A percentile compares a stretch with the other conserved stretches of the same genome.
These are phyloP conservation scores for Parascotia fuliginaria DNA, from an alignment of 2,888 invertebrate genomes.

Conservation along the genomic window DNA sequence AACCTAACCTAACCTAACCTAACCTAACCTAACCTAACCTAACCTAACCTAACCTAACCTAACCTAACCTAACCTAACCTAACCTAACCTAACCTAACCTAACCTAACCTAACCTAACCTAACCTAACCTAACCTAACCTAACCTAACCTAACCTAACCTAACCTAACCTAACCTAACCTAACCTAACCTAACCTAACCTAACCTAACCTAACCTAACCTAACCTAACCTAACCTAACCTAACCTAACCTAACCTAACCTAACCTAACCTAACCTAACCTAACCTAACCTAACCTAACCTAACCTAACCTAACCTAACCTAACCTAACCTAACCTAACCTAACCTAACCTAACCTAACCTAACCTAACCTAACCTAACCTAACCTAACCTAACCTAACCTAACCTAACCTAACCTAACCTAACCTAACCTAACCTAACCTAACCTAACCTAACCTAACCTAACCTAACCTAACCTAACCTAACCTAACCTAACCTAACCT, in stretches of 20 bases:
- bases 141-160: constrained; percentile 31
- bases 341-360: constrained; percentile 23
- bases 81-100: constrained; percentile 31
- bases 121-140: constrained; percentile 26
- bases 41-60: constrained; percentile 30
- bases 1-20: constrained; percentile 30
- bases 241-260: constrained; percentile 7
- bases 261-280: constrained; percentile 6
- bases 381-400: constrained; percentile 27
- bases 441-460: constrained; percentile 21
- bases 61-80: constrained; percentile 31
- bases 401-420: constrained; percentile 29
- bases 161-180: constrained; percentile 31
- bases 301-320: constrained; percentile 20
- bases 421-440: constrained; percentile 18
- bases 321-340: constrained; percentile 24
- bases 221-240: too few species aligned
- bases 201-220: constrained; percentile 14
- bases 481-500: constrained; percentile 21
- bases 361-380: constrained; percentile 21
- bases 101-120: constrained; percentile 30
- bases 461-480: constrained; percentile 22
- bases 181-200: constrained; percentile 29
- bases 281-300: constrained; percentile 15
- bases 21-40: constrained; percentile 31